Base-by-base conservation (phyloP, 2,888 invertebrate species). In the Pegoplata infirma region DNA sequence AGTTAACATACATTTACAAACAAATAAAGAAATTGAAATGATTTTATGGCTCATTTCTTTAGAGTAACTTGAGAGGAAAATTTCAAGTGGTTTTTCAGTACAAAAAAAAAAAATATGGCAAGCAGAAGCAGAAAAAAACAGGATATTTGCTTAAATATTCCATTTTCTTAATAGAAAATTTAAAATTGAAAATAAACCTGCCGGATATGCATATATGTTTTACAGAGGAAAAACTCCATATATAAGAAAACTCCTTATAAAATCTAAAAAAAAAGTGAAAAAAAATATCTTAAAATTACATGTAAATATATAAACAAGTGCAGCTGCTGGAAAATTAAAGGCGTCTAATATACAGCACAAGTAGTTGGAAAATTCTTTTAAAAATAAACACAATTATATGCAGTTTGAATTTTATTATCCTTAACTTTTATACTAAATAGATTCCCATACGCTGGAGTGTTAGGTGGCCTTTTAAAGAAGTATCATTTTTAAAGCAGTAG, bases 41-140 rank as follows among this genome's bases (percentile, higher is more conserved):
- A 79, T 79, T 79, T 79, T 75, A 79, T 79, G 75, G 79, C 79
- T 79, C 79, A 79, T 79, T 79, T 79, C 69, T 44, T n/a, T 75
- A 61, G 32, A 71, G 74, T 75, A 75, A 79, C 67, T 79, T 79
- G 61, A 79, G 71, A 79, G 79, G 66, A 79, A 79, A 79, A 75
- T 79, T 79, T 79, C 79, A 79, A 79, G 79, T 75, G 71, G 71
- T 75, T 79, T 23, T 71, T 59, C 66, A 32, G 32, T 74, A 66
- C 66, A 74, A 56, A 58, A 58, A 51, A 49, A 73, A 66, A 56
- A 66, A 56, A 51, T 59, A n/a, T 61, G 12, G 23, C 25, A 14
- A 19, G 4, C 8, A 14, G 36, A n/a, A 49, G 47, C 21, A 49
- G 25, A 10, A 59, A 28, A 64, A 58, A 67, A 68, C 71, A 79